Conservation (phyloP, 2,113 vertebrate genomes). For the Apeltes quadracus region DNA sequence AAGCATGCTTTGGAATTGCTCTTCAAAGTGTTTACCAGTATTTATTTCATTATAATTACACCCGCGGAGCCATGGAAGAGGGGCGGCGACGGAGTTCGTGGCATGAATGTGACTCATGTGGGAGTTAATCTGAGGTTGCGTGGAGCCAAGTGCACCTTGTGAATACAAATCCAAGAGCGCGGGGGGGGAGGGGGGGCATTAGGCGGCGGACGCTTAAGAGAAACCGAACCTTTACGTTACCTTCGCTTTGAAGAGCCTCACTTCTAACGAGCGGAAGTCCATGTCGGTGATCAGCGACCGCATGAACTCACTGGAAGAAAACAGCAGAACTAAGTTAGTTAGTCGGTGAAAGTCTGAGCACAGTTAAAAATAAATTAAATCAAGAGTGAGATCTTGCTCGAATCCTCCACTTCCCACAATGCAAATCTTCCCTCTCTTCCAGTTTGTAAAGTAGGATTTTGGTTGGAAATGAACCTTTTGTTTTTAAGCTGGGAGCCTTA, state of each 20-base stretch:
- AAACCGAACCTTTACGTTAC: slow-evolving; percentile 38
- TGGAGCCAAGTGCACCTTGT: slow-evolving; percentile 28
- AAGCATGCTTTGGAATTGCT: slow-evolving; percentile 70
- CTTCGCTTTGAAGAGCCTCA: slow-evolving; percentile 80
- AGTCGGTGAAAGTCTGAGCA: neutral
- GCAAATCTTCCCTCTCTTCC: too few species aligned
- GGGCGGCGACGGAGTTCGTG: slow-evolving; percentile 31
- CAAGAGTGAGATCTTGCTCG: neutral
- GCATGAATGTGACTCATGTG: slow-evolving; percentile 44
- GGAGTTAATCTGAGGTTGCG: slow-evolving; percentile 45
- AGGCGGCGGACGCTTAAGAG: neutral
- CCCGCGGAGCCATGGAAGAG: slow-evolving; percentile 33
- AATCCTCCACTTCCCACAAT: slow-evolving; percentile 3
- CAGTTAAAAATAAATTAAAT: neutral
- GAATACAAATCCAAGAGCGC: slow-evolving; percentile 26
- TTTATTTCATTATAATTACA: slow-evolving; percentile 77
- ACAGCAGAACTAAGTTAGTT: neutral
- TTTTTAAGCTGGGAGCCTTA: neutral
- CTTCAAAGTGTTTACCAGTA: slow-evolving; percentile 72
- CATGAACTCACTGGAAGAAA: slow-evolving; percentile 73
- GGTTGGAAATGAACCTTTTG: too few species aligned
- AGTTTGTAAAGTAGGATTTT: neutral
- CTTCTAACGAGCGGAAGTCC: slow-evolving; percentile 75
- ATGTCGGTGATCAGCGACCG: slow-evolving; percentile 72
- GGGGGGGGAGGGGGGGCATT: neutral